Evolutionary conservation across 2,888 invertebrate genomes (phyloP), one percentile per base, ranked within the genome.

Genomic region (Craniophora ligustri): DNA sequence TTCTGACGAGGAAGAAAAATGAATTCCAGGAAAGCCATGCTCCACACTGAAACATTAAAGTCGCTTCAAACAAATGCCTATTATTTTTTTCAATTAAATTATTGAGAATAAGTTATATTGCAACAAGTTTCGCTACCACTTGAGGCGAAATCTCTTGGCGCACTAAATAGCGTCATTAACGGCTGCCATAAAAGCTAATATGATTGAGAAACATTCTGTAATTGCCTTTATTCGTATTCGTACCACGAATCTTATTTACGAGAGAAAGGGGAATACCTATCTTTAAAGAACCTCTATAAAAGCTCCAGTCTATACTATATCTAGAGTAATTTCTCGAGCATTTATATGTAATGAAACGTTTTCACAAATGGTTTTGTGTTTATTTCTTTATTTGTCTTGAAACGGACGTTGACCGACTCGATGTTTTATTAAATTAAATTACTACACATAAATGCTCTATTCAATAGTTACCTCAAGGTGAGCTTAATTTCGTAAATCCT

Each of bases 181-280:
- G 39, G 54, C 45, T 54, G 46, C 72, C 68, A 72, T 79, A 75
- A 77, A 82, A 76, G 68, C 45, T 65, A 72, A 71, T n/a, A n/a
- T 53, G 58, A 50, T 63, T 44, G 36, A 42, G 53, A 63, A 67
- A 67, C 62, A 54, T 66, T 67, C 61, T 23, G 4, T 56, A 23
- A 1, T 3, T 23, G 10, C 23, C 26, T 26, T 42, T 46, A 55
- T 62, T 45, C 49, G 53, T 73, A 69, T n/a, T n/a, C n/a, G n/a
- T n/a, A n/a, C n/a, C n/a, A n/a, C n/a, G n/a, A 72, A 72, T 67
- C 45, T 60, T 54, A 48, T 72, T 71, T 64, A 67, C 41, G 67
- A 71, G 61, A 46, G 70, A 65, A 26, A 26, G 26, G 26, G n/a
- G 58, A 65, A 50, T 39, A 45, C 42, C 34, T 45, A 46, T 40